Evolutionary conservation across 2,113 vertebrate genomes (phyloP), one percentile per base, ranked within the genome.

Genomic region (Hyla sarda): DNA sequence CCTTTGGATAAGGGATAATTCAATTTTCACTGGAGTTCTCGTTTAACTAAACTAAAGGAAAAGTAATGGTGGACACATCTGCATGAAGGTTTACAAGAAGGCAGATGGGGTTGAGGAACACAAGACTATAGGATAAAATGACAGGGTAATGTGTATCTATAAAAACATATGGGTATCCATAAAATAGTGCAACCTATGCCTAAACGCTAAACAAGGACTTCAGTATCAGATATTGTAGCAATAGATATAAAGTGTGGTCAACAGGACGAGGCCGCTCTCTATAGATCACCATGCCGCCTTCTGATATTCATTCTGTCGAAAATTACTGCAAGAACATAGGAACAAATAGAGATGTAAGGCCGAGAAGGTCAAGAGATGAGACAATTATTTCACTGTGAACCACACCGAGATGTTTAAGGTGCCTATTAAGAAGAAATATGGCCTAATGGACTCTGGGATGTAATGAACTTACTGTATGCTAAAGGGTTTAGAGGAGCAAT

Each of bases 381-480:
- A 23, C 67, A 71, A 71, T 71, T 41, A 71, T 71, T 23, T 71
- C 67, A 3, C 34, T 41, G 67, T 71, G 67, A 41, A 71, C 17
- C 3, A 30, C 34, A 41, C 34, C 17, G 19, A 41, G 34, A 41
- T 17, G 13, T 41, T 17, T 21, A 41, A 71, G 67, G 32, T 71
- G 67, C 67, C 67, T 71, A 41, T 71, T 71, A 71, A 21, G 32
- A 19, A 21, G 67, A 71, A 71, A 41, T 71, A 71, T 71, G 34
- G 67, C 11, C 1, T 41, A 37, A 71, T 71, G 67, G 67, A 71
- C 67, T 34, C 32, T 10, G 30, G 30, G 65, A 28, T 34, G 65
- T 34, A 71, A 71, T 71, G 67, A 71, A 71, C 67, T 71, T 71
- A 41, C 41, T 41, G 41, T 41, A 71, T 71, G 67, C 67, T 71